phyloP scores from a whole-genome alignment of 2,113 vertebrate genomes.

The Monopterus albus region DNA sequence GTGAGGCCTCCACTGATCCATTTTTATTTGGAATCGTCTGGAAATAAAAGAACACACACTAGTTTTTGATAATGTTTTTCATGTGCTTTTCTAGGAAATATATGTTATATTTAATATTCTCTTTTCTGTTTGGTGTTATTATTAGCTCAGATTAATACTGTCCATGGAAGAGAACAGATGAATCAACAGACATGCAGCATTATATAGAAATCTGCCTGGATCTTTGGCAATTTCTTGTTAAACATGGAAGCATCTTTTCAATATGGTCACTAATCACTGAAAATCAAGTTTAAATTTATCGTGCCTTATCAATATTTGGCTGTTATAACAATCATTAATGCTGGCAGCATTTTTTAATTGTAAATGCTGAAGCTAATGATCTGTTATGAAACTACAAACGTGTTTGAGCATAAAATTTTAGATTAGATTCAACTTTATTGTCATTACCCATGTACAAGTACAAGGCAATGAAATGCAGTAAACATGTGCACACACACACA shows the following conservation, averaged over 20 bases:
- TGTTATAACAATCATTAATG: background rate
- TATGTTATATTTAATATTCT: background rate
- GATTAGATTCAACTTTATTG: too few species aligned
- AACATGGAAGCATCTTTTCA: background rate
- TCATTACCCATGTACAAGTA: too few species aligned
- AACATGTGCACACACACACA: background rate
- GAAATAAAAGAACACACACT: conserved; percentile 1
- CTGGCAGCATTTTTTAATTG: background rate
- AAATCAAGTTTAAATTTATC: background rate
- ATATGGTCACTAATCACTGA: background rate
- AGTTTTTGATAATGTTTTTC: conserved; percentile 3
- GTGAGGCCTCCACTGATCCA: background rate
- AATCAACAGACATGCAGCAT: background rate
- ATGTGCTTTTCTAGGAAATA: background rate
- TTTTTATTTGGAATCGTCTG: background rate
- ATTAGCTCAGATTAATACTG: background rate
- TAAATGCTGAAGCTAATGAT: background rate
- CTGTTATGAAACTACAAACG: background rate
- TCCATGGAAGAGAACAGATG: background rate
- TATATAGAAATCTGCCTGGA: background rate
- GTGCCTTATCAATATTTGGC: background rate
- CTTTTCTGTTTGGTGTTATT: background rate
- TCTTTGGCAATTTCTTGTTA: background rate
- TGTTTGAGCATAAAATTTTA: background rate
- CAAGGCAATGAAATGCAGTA: too few species aligned